A percentile compares a stretch with the other conserved stretches of the same genome.
phyloP scores from a whole-genome alignment of 1,140 invertebrate genomes.

The Cepaea nemoralis region DNA sequence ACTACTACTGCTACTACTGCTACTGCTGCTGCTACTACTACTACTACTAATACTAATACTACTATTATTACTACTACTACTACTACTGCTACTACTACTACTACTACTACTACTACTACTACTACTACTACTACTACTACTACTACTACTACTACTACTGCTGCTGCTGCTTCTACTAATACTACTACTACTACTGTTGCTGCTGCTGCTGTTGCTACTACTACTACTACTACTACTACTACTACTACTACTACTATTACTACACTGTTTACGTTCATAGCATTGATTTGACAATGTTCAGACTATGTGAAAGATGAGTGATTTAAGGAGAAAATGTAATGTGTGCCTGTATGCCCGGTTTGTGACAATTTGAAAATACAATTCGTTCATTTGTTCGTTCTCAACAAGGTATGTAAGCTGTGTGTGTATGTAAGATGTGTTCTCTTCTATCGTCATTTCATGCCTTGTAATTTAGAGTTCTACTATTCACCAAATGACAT shows the following conservation, averaged over 20 bases:
- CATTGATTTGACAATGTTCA: too few relatives aligned
- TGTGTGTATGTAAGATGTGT: too few relatives aligned
- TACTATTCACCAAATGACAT: too few relatives aligned
- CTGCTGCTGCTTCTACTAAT: neutral
- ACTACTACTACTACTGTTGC: neutral
- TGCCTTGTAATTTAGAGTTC: too few relatives aligned
- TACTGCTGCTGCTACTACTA: constrained; percentile 9
- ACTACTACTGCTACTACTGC: constrained; percentile 21
- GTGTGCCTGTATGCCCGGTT: too few relatives aligned
- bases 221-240: neutral
- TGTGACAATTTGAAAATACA: too few relatives aligned
- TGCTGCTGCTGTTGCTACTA: neutral
- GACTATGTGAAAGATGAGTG: too few relatives aligned
- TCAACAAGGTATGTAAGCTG: too few relatives aligned
- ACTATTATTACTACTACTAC: neutral
- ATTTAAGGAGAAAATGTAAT: too few relatives aligned
- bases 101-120: constrained; percentile 16
- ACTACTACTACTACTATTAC: neutral
- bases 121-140: neutral
- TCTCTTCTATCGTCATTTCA: too few relatives aligned
- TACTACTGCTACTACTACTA: constrained; percentile 3
- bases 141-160: constrained; percentile 15
- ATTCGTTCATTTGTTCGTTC: too few relatives aligned
- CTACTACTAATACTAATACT: constrained; percentile 20
- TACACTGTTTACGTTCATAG: too few relatives aligned